Percentiles rank a stretch among this genome's conserved stretches.
These are phyloP conservation scores for Noturus placidus DNA, from an alignment of 2,113 vertebrate genomes.

Conservation along the genomic window DNA sequence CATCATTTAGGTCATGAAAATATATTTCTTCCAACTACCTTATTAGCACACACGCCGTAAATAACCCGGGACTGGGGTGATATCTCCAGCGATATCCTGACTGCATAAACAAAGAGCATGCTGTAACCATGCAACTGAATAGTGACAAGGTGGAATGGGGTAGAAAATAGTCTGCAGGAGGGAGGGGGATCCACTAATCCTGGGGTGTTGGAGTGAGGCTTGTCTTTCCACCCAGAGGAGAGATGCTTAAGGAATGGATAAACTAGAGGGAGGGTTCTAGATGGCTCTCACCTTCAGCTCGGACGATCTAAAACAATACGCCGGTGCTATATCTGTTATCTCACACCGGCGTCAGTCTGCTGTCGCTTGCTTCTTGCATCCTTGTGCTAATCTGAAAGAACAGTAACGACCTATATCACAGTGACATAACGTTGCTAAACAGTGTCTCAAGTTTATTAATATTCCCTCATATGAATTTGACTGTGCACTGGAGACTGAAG, in stretches of 20 bases:
- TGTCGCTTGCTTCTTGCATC: constrained; percentile 40
- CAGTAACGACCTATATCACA: constrained; percentile 53
- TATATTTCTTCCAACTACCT: constrained; percentile 60
- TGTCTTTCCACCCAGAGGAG: constrained; percentile 41
- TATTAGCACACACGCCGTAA: constrained; percentile 57
- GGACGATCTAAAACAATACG: constrained; percentile 44
- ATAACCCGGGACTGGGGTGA: constrained; percentile 50
- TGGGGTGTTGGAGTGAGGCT: constrained; percentile 36
- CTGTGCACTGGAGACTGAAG: constrained; percentile 35
- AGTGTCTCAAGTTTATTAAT: constrained; percentile 53
- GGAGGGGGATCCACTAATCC: constrained; percentile 33
- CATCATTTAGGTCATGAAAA: constrained; percentile 64
- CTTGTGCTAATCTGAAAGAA: constrained; percentile 40
- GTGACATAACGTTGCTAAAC: constrained; percentile 48
- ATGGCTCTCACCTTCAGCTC: constrained; percentile 49
- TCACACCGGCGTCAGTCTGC: constrained; percentile 46
- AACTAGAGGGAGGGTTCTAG: constrained; percentile 32
- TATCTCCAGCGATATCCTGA: constrained; percentile 41
- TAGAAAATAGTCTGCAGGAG: constrained; percentile 50
- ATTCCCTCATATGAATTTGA: constrained; percentile 39
- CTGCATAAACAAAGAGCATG: constrained; percentile 52
- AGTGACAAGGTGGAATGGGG: constrained; percentile 53
- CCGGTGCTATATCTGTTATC: constrained; percentile 49
- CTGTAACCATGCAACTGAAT: constrained; percentile 31
- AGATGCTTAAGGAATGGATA: constrained; percentile 54